Evolutionary conservation across 2,888 invertebrate genomes (phyloP), one percentile per base, ranked within the genome.

Genomic region (Pogonocherus hispidulus): DNA sequence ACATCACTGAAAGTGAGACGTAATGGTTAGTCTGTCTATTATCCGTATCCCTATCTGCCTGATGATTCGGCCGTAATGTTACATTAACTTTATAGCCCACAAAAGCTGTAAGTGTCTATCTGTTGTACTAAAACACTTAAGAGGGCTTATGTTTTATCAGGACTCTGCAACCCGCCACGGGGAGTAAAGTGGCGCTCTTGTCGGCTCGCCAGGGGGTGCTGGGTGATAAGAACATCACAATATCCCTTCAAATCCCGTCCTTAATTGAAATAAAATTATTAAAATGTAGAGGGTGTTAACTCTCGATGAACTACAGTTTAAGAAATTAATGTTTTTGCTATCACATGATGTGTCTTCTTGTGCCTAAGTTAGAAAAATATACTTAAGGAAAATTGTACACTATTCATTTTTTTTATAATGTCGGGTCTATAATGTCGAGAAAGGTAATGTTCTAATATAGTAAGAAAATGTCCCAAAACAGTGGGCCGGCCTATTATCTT

Each of bases 161-260:
- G 70, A 70, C 64, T 68, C 72, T 71, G 60, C 66, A 57, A 54
- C 72, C 72, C 75, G 20, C 76, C 55, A 72, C 78, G 74, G 79
- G 80, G 75, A 67, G 76, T 74, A 74, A 73, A 81, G 81, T 81
- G 78, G 76, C 72, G 75, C 71, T 76, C 76, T 71, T 75, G 78
- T 77, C 68, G 4, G 63, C 67, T 49, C 74, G 55, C 57, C 69
- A 66, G 74, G 76, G 62, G 69, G 64, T 55, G 66, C 54, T 51
- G 37, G 18, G n/a, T 51, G 62, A 62, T 62, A 62, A 51, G 62
- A 37, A 49, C 22, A 37, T 62, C 62, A 49, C 46, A 35, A 62
- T 51, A 51, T 62, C 14, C n/a, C 41, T 9, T 41, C 14, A 14
- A 5, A n/a, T n/a, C 41, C 41, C 41, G 4, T 41, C 41, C 41